Base-by-base conservation (phyloP, 2,888 invertebrate genomes). In the Cerastis leucographa region DNA sequence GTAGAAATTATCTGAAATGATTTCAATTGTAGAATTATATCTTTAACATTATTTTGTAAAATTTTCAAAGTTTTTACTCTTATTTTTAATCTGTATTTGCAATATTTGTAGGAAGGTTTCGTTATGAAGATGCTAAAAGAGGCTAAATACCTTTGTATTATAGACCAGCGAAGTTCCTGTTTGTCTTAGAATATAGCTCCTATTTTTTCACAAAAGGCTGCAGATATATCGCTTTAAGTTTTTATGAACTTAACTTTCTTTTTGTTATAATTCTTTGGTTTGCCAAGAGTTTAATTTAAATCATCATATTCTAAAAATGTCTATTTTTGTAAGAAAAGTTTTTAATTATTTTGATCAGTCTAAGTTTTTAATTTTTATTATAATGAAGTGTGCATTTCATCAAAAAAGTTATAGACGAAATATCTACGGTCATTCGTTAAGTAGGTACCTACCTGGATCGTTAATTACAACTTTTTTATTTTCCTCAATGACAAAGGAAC, bases 381-480 rank as follows among this genome's bases (percentile, higher is more conserved):
- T 64, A 81, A 25, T 71, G 14, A 59, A 67, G 56, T 70, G 66
- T 71, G 35, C 56, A 62, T 71, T 82, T 71, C 49, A 83, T 83
- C 74, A 54, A 62, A 44, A 71, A 85, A 87, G 79, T 83, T 86
- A 89, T 81, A 78, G 69, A 83, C 85, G 89, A 90, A 91, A 92
- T 92, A 93, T 91, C 92, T 93, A 92, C 88, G 90, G 92, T 91
- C 93, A 93, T 95, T 96, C 94, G 94, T 96, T 96, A 96, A 93
- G 92, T 93, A 90, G 93, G 77, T 94, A 96, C 95, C 94, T 95
- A 96, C 96, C 96, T 96, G 96, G 94, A 94, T 95, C 96, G 96
- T 96, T 96, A 96, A 96, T 96, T 96, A 96, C 94, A 96, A 96
- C 94, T 96, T 96, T 96, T 96, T 96, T 96, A 96, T 96, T 96